Conservation (phyloP, 1,140 invertebrate species). For the Portunus trituberculatus region DNA sequence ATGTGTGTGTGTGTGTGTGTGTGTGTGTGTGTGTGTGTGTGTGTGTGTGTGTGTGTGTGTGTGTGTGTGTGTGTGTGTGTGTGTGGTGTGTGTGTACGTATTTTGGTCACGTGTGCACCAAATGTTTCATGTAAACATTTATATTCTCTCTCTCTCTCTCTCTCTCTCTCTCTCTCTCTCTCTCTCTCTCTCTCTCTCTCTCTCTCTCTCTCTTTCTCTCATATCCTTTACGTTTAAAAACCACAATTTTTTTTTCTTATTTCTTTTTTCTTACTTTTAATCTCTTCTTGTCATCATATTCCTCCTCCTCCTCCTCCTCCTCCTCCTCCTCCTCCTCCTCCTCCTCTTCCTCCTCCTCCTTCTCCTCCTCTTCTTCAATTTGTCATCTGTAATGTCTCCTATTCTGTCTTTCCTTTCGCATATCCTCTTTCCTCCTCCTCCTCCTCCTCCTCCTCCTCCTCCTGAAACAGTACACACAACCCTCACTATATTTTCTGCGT, state of each 20-base stretch:
- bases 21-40: slow-evolving; percentile 17
- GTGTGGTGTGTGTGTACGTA: no score
- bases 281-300: not conserved
- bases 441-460: not conserved
- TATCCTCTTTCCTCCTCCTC: not conserved
- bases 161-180: not conserved
- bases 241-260: not conserved
- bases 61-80: no score
- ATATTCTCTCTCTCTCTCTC: not conserved
- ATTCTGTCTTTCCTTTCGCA: not conserved
- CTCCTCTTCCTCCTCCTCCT: not conserved
- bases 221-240: not conserved
- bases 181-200: not conserved
- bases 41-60: no score
- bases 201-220: not conserved
- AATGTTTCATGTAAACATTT: not conserved
- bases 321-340: not conserved
- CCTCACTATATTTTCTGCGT: no score
- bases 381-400: not conserved
- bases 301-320: not conserved
- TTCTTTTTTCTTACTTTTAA: not conserved
- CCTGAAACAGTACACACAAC: not conserved
- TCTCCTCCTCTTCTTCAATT: not conserved
- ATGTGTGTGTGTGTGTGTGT: not conserved
- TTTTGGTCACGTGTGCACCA: no score